Evolutionary conservation across 2,113 vertebrate species (phyloP).

Genomic region (Stigmatopora argus): DNA sequence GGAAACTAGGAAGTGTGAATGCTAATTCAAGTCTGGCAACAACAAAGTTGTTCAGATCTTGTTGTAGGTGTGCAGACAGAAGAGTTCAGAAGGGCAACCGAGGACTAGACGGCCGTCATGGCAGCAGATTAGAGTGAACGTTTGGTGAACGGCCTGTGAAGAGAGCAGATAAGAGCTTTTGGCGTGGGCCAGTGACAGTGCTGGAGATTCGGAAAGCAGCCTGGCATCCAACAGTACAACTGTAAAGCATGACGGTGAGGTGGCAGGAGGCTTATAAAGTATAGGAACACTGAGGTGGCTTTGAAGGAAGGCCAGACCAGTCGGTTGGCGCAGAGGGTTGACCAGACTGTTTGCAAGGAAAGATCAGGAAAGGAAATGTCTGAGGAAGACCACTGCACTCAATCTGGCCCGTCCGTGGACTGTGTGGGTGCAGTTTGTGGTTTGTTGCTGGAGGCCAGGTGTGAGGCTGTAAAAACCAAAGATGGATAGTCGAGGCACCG

Average conservation of each 20-base stretch:
- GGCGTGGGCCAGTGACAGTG: background rate
- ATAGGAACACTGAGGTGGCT: slow-evolving; percentile 2
- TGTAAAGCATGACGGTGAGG: background rate
- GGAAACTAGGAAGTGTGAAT: background rate
- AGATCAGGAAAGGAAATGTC: background rate
- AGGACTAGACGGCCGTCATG: background rate
- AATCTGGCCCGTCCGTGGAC: background rate
- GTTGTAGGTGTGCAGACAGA: background rate
- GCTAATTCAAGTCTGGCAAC: background rate
- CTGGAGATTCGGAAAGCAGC: background rate
- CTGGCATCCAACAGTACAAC: background rate
- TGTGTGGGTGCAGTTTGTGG: slow-evolving; percentile 1
- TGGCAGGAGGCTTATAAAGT: background rate
- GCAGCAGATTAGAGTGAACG: background rate
- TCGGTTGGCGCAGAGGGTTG: background rate
- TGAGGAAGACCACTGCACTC: background rate
- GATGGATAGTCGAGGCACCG: too few species aligned
- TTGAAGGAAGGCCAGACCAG: slow-evolving; percentile 9
- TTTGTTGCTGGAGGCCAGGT: background rate
- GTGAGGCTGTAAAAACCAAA: background rate
- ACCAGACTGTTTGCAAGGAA: slow-evolving; percentile 7
- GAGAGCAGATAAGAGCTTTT: background rate
- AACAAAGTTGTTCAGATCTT: background rate
- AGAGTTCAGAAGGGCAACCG: background rate
- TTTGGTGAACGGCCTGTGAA: background rate